Base-by-base conservation (phyloP, 2,888 invertebrate species). In the Nomada ruficornis region DNA sequence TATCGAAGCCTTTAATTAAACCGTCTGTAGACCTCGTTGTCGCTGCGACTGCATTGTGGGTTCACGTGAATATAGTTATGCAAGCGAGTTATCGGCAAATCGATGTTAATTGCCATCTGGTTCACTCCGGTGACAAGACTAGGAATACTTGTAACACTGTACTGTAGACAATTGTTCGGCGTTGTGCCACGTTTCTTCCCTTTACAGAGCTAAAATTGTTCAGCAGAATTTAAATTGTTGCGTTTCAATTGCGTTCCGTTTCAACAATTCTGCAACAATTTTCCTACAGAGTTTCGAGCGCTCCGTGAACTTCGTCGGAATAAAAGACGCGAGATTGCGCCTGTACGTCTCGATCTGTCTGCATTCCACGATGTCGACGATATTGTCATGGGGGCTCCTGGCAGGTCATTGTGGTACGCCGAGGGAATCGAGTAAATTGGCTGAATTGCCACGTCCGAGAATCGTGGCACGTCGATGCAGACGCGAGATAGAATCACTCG, bases 351-450 rank as follows among this genome's bases (percentile, higher is more conserved):
- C 26, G 64, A 68, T 63, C 55, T n/a, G 78, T 80, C 70, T 79
- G 75, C 80, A 76, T 82, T 86, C 83, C 69, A 64, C 62, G 50
- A 64, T 63, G 68, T 68, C 64, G 76, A 68, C 65, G 71, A 64
- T 63, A 71, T 71, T 68, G 76, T 75, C 54, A 77, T 68, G 63
- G 74, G 74, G 79, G 71, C 78, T 80, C 57, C 76, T 79, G 76
- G 74, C 65, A 79, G 80, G 83, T 73, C 78, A 85, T 89, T 86
- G 87, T 85, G 77, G 79, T 79, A 79, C 80, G 87, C 69, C 75
- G 77, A 80, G 77, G 88, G 85, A 90, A 90, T 91, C 85, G 81
- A 91, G 84, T 90, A 89, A 91, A 91, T 91, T 91, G 89, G 87
- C 87, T 91, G 83, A 91, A 91, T 91, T 91, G 89, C 87, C 80